These are phyloP conservation scores for Coelogynopora nodosa DNA, from an alignment of 2,888 invertebrate genomes.

Conservation along the genomic window DNA sequence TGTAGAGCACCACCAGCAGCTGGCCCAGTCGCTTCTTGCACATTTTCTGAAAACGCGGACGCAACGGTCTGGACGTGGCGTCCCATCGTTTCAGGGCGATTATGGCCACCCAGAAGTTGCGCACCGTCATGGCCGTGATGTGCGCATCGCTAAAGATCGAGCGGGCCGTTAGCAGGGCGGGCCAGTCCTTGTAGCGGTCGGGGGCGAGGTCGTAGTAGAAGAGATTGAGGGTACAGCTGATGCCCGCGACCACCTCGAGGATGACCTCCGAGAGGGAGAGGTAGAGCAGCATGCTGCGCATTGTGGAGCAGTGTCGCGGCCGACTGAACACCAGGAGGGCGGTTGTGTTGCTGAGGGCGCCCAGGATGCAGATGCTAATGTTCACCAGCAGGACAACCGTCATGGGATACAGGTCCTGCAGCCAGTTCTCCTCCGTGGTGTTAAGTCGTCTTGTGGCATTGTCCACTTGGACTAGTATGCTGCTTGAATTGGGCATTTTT, in stretches of 20 bases:
- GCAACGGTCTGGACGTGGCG: constrained; percentile 17
- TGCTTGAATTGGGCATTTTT: too few species aligned
- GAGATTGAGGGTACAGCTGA: background rate
- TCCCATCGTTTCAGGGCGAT: constrained; percentile 37
- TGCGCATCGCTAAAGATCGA: background rate
- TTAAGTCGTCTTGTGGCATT: too few species aligned
- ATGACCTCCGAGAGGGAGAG: background rate
- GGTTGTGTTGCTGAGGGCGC: background rate
- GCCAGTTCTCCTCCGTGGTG: background rate
- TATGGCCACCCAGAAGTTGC: constrained; percentile 35
- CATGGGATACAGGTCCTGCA: background rate
- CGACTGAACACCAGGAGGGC: background rate
- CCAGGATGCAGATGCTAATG: background rate
- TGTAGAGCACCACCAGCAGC: background rate
- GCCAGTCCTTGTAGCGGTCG: background rate
- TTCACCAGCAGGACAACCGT: background rate
- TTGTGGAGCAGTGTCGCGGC: background rate
- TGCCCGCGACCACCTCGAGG: background rate
- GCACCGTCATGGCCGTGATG: constrained; percentile 19
- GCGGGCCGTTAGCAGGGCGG: background rate
- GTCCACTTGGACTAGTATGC: too few species aligned
- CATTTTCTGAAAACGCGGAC: background rate
- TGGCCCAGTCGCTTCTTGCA: constrained; percentile 25
- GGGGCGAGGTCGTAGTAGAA: background rate
- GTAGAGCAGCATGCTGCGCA: background rate